Base-by-base conservation (phyloP, 2,888 invertebrate species). In the Thymelicus sylvestris region DNA sequence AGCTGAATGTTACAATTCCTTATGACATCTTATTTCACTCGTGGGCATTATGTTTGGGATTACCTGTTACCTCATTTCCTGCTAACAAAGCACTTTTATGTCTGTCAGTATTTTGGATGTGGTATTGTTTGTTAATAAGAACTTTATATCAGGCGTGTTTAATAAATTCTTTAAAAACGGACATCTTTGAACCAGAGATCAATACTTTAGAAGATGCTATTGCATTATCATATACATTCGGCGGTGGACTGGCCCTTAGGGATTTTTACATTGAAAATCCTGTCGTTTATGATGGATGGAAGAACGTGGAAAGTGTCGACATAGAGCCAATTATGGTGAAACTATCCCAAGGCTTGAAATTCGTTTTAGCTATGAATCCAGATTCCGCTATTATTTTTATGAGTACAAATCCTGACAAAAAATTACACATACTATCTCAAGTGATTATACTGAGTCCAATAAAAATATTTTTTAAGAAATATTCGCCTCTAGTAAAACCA, bases 91-190 rank as follows among this genome's bases (percentile, higher is more conserved):
- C 80, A 0, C 79, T 86, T 38, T 70, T 86, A 19, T 82, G 81
- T 66, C 79, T 90, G 15, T 74, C 82, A 4, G 72, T 88, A 2
- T 74, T 87, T 55, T 91, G 91, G 92, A 83, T 90, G 38, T 88
- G 86, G 86, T 91, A 88, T 68, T 86, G 87, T 77, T 83, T 88
- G 74, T 76, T 92, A 47, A 77, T 92, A n/a, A 83, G 92, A 75
- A 91, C 89, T 0, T 82, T 86, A 65, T 92, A 91, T 72, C 91
- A 91, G 77, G 88, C 87, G 0, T 85, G 85, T 69, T 81, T 92
- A 3, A 90, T 92, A 68, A 82, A 81, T 74, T 87, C 85, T 1
- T 79, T 92, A 52, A 88, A 90, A 79, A 85, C 85, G 3, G 84
- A 85, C 63, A 82, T 85, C 71, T 86, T 86, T 66, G 82, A 79